Conservation (phyloP, 1,140 invertebrate species). For the Drosophila sturtevanti region DNA sequence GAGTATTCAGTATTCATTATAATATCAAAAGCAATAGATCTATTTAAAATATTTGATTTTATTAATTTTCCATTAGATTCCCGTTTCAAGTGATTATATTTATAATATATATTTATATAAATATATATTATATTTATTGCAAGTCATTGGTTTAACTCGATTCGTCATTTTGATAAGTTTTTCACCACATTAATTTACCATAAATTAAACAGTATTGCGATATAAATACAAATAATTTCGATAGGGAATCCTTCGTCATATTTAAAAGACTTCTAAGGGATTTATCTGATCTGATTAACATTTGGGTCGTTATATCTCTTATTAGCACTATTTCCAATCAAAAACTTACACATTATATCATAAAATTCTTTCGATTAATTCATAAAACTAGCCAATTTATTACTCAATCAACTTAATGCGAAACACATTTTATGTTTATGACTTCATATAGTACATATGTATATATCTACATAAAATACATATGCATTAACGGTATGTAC, state of each 20-base stretch:
- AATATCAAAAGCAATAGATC: too few species aligned
- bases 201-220: background rate
- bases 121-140: too few species aligned
- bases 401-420: conserved; percentile 65
- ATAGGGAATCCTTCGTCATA: too few species aligned
- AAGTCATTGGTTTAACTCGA: background rate
- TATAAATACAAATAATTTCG: background rate
- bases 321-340: too few species aligned
- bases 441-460: conserved; percentile 6
- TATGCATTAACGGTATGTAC: background rate
- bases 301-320: too few species aligned
- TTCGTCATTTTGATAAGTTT: background rate
- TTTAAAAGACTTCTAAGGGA: too few species aligned
- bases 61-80: too few species aligned
- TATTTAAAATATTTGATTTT: too few species aligned
- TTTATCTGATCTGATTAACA: too few species aligned
- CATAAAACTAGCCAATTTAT: conserved; percentile 57
- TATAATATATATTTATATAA: too few species aligned
- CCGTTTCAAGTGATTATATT: too few species aligned
- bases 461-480: background rate
- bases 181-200: background rate
- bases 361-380: conserved; percentile 39
- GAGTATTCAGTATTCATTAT: too few species aligned
- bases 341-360: background rate
- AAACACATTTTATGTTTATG: conserved; percentile 58